Conservation (phyloP, 2,888 invertebrate species). For the Pseudoips prasinana region DNA sequence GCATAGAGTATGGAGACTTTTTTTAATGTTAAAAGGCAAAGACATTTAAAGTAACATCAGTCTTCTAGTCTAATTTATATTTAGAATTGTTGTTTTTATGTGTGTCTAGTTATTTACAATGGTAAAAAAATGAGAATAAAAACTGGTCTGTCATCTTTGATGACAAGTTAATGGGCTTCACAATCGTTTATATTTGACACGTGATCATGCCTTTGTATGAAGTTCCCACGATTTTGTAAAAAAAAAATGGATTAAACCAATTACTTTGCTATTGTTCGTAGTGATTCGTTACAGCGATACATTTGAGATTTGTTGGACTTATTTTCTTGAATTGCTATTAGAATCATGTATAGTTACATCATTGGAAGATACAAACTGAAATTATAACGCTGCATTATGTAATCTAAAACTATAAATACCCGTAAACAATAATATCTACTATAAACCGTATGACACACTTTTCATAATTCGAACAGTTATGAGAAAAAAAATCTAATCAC, state of each 20-base stretch:
- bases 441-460: too few relatives aligned
- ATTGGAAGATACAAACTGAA: too few relatives aligned
- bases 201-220: constrained; percentile 14
- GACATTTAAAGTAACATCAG: too few relatives aligned
- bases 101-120: not conserved
- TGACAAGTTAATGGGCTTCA: constrained; percentile 10
- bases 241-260: constrained; percentile 13
- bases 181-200: constrained; percentile 22
- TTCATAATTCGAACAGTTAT: too few relatives aligned
- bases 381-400: too few relatives aligned
- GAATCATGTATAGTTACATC: too few relatives aligned
- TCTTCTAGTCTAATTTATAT: constrained; percentile 5
- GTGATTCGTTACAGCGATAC: not conserved
- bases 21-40: too few relatives aligned
- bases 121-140: constrained; percentile 1
- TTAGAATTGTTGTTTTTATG: constrained; percentile 6
- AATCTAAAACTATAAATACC: too few relatives aligned
- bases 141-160: constrained; percentile 5
- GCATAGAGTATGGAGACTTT: too few relatives aligned
- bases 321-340: not conserved
- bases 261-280: constrained; percentile 3
- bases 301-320: not conserved
- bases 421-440: too few relatives aligned
- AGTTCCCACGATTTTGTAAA: constrained; percentile 10
- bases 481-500: too few relatives aligned